Percentiles rank a stretch among this genome's conserved stretches.
Evolutionary conservation across 1,140 invertebrate genomes (phyloP).

Genomic region (Aphis gossypii): DNA sequence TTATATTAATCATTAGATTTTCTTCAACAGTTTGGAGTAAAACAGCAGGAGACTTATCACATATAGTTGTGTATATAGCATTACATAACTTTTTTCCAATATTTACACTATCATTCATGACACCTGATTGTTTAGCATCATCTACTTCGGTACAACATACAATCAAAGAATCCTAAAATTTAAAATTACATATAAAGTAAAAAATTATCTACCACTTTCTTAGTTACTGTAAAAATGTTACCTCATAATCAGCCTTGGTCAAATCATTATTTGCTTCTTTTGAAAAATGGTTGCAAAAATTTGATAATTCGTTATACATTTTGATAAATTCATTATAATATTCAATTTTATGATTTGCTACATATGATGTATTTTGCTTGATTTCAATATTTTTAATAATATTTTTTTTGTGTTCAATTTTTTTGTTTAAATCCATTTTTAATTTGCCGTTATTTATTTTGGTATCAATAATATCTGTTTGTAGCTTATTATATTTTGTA

Average conservation of each 20-base stretch:
- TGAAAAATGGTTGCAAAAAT: not conserved
- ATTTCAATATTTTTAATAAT: not conserved
- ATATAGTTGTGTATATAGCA: slow-evolving; percentile 15
- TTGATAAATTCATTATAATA: slow-evolving; percentile 15
- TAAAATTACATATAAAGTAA: not conserved
- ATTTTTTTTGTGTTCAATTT: not conserved
- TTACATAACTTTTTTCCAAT: slow-evolving; percentile 30
- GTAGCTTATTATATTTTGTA: slow-evolving; percentile 16
- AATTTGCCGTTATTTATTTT: slow-evolving; percentile 19
- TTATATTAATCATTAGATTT: not conserved
- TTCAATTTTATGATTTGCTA: slow-evolving; percentile 23
- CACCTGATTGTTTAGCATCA: slow-evolving; percentile 15
- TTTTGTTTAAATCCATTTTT: not conserved
- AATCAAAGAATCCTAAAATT: slow-evolving; percentile 44
- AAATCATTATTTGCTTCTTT: not conserved
- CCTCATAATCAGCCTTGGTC: slow-evolving; percentile 30
- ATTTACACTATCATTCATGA: slow-evolving; percentile 13
- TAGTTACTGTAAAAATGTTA: not conserved
- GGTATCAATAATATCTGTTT: not conserved
- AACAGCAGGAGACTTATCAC: slow-evolving; percentile 25
- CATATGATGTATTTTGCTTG: not conserved
- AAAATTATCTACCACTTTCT: not conserved
- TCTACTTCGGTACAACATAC: not conserved
- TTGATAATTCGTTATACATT: not conserved
- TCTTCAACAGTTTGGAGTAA: slow-evolving; percentile 27